Evolutionary conservation across 2,113 vertebrate species (phyloP).

Genomic region (Scomber japonicus): DNA sequence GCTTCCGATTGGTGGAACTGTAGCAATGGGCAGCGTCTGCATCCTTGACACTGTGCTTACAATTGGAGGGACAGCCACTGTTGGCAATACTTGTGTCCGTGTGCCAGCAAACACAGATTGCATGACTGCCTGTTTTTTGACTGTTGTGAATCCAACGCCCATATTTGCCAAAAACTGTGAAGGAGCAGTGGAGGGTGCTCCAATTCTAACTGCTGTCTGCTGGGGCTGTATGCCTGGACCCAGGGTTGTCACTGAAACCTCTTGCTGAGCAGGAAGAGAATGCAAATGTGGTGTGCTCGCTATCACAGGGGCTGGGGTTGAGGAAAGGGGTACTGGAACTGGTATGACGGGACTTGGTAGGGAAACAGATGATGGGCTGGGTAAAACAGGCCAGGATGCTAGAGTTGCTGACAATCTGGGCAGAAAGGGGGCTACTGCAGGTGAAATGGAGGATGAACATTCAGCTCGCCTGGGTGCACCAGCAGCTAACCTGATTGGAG

Average conservation of each 20-base stretch:
- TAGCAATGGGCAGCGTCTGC: constrained; percentile 85
- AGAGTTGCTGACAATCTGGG: constrained; percentile 43
- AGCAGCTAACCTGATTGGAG: constrained; percentile 39
- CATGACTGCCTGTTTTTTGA: constrained; percentile 57
- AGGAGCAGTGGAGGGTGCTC: constrained; percentile 34
- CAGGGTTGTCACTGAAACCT: constrained; percentile 31
- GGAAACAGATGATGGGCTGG: constrained; percentile 35
- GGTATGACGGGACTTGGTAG: constrained; percentile 23
- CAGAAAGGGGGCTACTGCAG: constrained; percentile 31
- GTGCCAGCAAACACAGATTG: constrained; percentile 59
- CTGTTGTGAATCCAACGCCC: constrained; percentile 41
- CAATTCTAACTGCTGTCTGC: constrained; percentile 43
- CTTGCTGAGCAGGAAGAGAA: constrained; percentile 47
- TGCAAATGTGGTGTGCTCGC: constrained; percentile 56
- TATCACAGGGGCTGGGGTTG: constrained; percentile 70
- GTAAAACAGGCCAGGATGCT: constrained; percentile 44
- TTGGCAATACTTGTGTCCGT: constrained; percentile 75
- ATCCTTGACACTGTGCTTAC: constrained; percentile 78
- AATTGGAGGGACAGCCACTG: constrained; percentile 87
- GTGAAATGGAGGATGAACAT: constrained; percentile 41
- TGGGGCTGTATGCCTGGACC: constrained; percentile 37
- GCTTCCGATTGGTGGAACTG: constrained; percentile 83
- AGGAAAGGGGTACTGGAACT: constrained; percentile 24
- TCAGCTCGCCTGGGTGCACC: constrained; percentile 17
- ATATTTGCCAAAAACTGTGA: constrained; percentile 52